Percentiles rank a stretch among this genome's conserved stretches.
phyloP scores from a whole-genome alignment of 2,113 vertebrate genomes.

The Paratilapia polleni region DNA sequence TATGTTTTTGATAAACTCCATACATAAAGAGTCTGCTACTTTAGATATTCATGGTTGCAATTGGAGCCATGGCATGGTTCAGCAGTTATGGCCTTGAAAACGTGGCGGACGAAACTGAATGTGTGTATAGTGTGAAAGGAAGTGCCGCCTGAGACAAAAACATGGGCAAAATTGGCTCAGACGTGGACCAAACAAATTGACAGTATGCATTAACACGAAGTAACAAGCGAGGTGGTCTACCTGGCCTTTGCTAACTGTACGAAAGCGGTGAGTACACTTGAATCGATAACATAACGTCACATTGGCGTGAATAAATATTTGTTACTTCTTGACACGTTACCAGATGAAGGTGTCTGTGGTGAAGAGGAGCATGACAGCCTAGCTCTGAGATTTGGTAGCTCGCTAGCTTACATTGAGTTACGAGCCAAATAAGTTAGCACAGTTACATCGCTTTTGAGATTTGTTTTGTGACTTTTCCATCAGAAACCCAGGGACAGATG shows the following conservation, averaged over 20 bases:
- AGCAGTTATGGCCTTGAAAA: not conserved
- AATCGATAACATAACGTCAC: not conserved
- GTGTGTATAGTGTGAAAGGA: not conserved
- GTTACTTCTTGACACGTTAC: not conserved
- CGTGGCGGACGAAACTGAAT: fast-evolving
- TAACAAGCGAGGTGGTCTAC: not conserved
- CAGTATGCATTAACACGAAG: not conserved
- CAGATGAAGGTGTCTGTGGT: not conserved
- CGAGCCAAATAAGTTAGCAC: not conserved
- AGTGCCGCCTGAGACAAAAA: not conserved
- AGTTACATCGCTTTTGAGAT: no score
- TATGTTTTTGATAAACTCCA: not conserved
- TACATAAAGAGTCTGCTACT: not conserved
- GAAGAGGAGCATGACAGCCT: not conserved
- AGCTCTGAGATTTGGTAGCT: not conserved
- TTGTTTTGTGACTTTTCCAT: no score
- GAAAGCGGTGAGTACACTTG: constrained; percentile 46
- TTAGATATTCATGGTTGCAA: fast-evolving
- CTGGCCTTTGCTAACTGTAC: not conserved
- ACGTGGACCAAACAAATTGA: not conserved
- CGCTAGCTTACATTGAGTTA: constrained; percentile 13
- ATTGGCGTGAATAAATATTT: not conserved
- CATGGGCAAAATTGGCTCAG: fast-evolving
- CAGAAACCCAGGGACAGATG: fast-evolving
- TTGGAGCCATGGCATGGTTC: fast-evolving